Percentiles rank a stretch among this genome's conserved stretches.
These are phyloP conservation scores for Drosophila pandora DNA, from an alignment of 1,140 invertebrate species.

Conservation along the genomic window DNA sequence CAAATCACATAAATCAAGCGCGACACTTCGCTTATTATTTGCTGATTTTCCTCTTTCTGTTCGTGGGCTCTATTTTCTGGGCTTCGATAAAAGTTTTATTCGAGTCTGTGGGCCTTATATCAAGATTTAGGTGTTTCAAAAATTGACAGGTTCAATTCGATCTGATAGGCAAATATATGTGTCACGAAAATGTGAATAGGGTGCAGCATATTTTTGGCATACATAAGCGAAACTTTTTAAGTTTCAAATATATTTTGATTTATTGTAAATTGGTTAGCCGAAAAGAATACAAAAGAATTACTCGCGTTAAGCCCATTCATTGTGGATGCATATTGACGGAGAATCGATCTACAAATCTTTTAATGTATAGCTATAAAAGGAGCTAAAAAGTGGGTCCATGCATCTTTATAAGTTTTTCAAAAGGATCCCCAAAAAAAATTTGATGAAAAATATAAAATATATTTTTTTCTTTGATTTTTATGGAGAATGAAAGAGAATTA, in stretches of 20 bases:
- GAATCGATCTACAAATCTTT: too few species aligned
- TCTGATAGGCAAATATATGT: conserved; percentile 15
- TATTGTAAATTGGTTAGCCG: conserved; percentile 2
- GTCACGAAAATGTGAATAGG: not conserved
- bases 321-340: too few species aligned
- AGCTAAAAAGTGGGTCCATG: too few species aligned
- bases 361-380: too few species aligned
- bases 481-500: too few species aligned
- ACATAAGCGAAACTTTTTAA: not conserved
- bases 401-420: too few species aligned
- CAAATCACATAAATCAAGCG: conserved; percentile 78
- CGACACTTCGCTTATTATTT: conserved; percentile 80
- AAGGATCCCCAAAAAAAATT: too few species aligned
- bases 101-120: conserved; percentile 31
- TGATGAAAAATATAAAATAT: too few species aligned
- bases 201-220: not conserved
- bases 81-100: conserved; percentile 41
- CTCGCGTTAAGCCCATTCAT: too few species aligned
- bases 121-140: conserved; percentile 61
- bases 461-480: too few species aligned
- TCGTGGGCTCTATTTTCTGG: not conserved
- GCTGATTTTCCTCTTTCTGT: conserved; percentile 61
- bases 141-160: conserved; percentile 40
- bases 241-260: conserved; percentile 22
- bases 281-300: too few species aligned